These are phyloP conservation scores for Peromyscus leucopus DNA, from an alignment of 2,113 vertebrate species.

Conservation along the genomic window DNA sequence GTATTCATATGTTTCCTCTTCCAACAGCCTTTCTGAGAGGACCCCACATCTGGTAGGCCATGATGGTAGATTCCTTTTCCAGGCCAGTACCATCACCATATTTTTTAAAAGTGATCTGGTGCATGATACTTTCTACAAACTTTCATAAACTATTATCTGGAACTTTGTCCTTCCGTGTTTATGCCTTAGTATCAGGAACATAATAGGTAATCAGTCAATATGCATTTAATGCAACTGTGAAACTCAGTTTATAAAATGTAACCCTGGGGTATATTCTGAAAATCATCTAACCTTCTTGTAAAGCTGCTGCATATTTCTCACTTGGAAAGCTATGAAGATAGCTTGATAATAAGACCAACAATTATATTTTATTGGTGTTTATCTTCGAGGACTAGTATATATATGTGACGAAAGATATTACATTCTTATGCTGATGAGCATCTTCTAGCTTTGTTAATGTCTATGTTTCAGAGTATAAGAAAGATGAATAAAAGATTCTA, in stretches of 20 bases:
- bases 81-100: background rate
- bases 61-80: background rate
- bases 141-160: background rate
- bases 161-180: background rate
- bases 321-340: slow-evolving; percentile 20
- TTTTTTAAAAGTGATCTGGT: background rate
- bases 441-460: background rate
- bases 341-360: background rate
- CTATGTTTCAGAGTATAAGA: slow-evolving; percentile 16
- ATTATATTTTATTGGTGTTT: background rate
- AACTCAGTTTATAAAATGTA: background rate
- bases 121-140: background rate
- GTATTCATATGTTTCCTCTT: background rate
- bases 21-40: background rate
- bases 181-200: background rate
- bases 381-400: background rate
- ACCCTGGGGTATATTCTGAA: background rate
- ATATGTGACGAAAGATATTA: background rate
- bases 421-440: background rate
- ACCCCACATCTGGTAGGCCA: background rate
- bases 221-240: background rate
- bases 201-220: background rate
- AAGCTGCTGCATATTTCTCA: background rate
- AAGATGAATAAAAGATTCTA: slow-evolving; percentile 21
- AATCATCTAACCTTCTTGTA: background rate